Base-by-base conservation (phyloP, 2,888 invertebrate species). In the Cryptophagus acutangulus region DNA sequence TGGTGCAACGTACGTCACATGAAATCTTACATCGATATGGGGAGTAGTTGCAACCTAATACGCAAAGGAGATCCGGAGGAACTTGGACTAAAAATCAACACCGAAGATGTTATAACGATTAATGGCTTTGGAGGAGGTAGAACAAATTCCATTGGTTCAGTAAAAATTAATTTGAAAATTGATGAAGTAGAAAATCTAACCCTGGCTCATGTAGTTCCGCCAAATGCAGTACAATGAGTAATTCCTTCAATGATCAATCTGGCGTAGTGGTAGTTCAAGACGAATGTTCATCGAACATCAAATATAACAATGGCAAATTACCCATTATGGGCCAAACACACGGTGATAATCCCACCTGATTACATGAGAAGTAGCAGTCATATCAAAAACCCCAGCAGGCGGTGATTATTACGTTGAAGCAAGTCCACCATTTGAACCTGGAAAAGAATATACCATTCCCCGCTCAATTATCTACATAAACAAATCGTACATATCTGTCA, bases 41-140 rank as follows among this genome's bases (percentile, higher is more conserved):
- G 34, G 3, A 34, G 34, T 34, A 34, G 14, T 14, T 34, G 17
- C 12, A 18, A 18, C 13, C n/a, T n/a, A n/a, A n/a, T n/a, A n/a
- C n/a, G n/a, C n/a, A n/a, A n/a, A n/a, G n/a, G n/a, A n/a, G n/a
- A n/a, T n/a, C n/a, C n/a, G n/a, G n/a, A n/a, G n/a, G n/a, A n/a
- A n/a, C n/a, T n/a, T n/a, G n/a, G n/a, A n/a, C n/a, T n/a, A n/a
- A 26, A 3, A 4, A n/a, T n/a, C n/a, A n/a, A n/a, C n/a, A n/a
- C n/a, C n/a, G n/a, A n/a, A n/a, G n/a, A n/a, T n/a, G n/a, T n/a
- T n/a, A n/a, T n/a, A n/a, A n/a, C 4, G 12, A 26, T 26, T 6
- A 26, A 8, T 12, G 26, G 26, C 3, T 26, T 26, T 26, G 26
- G 26, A n/a, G 12, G 12, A 4, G n/a, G 4, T 3, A 6, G n/a